phyloP scores from a whole-genome alignment of 2,113 vertebrate species.

The Rhynchomys soricoides region DNA sequence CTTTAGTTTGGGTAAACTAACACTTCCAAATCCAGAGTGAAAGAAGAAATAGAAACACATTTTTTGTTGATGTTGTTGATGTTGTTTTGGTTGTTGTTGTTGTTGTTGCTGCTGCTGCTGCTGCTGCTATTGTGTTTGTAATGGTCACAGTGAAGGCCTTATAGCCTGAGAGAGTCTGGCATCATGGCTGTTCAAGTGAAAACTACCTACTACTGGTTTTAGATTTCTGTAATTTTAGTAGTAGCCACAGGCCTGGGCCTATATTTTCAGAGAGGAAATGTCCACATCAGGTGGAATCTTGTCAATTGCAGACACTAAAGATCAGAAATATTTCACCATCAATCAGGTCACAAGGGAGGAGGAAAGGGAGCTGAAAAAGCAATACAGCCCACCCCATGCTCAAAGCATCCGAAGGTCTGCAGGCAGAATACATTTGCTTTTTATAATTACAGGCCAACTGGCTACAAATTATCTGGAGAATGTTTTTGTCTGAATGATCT shows the following conservation, averaged over 20 bases:
- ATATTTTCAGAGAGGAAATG: neutral
- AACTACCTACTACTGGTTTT: neutral
- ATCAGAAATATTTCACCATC: neutral
- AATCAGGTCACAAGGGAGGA: neutral
- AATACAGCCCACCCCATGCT: neutral
- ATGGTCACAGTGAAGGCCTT: neutral
- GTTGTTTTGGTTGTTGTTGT: too few relatives aligned
- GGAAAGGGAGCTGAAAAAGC: neutral
- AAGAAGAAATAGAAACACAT: neutral
- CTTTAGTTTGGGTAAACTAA: neutral
- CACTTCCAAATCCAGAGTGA: neutral
- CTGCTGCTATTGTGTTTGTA: neutral
- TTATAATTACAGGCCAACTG: neutral
- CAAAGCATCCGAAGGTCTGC: neutral
- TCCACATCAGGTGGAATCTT: neutral
- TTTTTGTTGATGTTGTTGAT: neutral
- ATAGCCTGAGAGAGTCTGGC: neutral
- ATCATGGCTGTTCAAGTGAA: neutral
- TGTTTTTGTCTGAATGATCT: neutral
- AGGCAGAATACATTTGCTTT: neutral
- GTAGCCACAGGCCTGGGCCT: neutral
- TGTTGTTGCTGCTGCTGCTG: too few relatives aligned
- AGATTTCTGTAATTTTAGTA: neutral
- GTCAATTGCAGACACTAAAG: neutral
- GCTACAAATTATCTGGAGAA: neutral